Evolutionary conservation across 2,888 invertebrate genomes (phyloP), one percentile per base, ranked within the genome.

Genomic region (Drosophila anomelani): DNA sequence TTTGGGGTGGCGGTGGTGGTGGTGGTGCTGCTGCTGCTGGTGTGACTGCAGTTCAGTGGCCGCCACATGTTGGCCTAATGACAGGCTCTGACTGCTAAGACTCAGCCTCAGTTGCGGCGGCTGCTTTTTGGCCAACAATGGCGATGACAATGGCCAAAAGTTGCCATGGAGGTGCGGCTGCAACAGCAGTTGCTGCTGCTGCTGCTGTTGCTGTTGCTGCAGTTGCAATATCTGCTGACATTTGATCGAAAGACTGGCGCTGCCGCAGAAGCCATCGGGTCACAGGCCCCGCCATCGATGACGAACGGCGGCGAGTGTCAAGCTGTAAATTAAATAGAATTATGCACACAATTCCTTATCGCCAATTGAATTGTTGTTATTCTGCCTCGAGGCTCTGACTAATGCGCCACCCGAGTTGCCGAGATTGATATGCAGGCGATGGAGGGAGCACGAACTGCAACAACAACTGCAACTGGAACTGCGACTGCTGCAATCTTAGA

Each of bases 331-430:
- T 79, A 80, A 84, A 76, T 66, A 85, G 66, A 75, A 73, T 73
- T 85, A 83, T 85, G 83, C 83, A 87, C 74, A 57, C 74, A 57
- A 79, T 79, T 76, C 76, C 79, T 87, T 88, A 51, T 67, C 70
- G 64, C 32, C 57, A 73, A 73, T 73, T 72, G 84, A 85, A 84
- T 85, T 75, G 75, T 73, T 74, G 54, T 32, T 80, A 74, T 79
- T 80, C 76, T 77, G 79, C 66, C 88, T 77, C 66, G 60, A 39
- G 84, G 84, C 83, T 69, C 80, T 84, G 88, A 83, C 88, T 84
- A 88, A 85, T 84, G 85, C 83, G 88, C 88, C 88, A 87, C 88
- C 84, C 78, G 61, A 87, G 83, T 85, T 70, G 88, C 80, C 54
- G 64, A 85, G 83, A 84, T 84, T 84, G 83, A 84, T 86, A 77